These are phyloP conservation scores for Eutrigla gurnardus DNA, from an alignment of 2,797 vertebrate species.

Conservation along the genomic window DNA sequence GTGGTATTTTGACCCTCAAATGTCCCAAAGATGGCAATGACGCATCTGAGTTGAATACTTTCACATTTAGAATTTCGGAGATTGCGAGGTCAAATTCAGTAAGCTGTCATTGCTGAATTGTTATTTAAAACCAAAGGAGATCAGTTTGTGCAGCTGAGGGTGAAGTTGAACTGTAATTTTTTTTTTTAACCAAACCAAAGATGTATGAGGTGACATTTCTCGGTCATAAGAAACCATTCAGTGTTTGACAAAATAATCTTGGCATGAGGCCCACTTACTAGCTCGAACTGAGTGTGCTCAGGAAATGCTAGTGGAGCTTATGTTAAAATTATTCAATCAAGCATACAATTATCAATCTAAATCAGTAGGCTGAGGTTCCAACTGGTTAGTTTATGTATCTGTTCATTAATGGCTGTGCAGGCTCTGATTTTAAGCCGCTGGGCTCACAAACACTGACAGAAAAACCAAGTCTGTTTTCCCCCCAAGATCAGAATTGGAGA, in stretches of 20 bases:
- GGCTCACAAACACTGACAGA: slow-evolving; percentile 7
- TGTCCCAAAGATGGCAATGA: slow-evolving; percentile 34
- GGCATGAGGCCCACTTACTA: not conserved
- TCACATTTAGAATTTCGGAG: slow-evolving; percentile 26
- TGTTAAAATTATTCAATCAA: not conserved
- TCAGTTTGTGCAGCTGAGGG: not conserved
- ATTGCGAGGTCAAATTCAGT: slow-evolving; percentile 22
- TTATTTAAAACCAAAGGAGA: not conserved
- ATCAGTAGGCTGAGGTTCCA: not conserved
- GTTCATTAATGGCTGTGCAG: slow-evolving; percentile 12
- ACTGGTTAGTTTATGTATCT: not conserved
- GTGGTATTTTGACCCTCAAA: slow-evolving; percentile 24
- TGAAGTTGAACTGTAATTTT: slow-evolving; percentile 4
- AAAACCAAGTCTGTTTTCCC: slow-evolving; percentile 13
- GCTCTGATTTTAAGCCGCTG: slow-evolving; percentile 3
- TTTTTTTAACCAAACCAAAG: slow-evolving; percentile 50
- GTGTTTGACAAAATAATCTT: slow-evolving; percentile 6
- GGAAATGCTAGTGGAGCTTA: not conserved
- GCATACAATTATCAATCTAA: slow-evolving; percentile 3
- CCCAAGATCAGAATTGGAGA: slow-evolving; percentile 20
- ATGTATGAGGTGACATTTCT: not conserved
- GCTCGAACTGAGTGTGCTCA: not conserved
- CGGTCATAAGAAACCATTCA: not conserved
- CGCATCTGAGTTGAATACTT: not conserved
- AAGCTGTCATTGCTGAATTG: not conserved